phyloP scores from a whole-genome alignment of 2,113 vertebrate genomes.

The Toxotes chatareus region DNA sequence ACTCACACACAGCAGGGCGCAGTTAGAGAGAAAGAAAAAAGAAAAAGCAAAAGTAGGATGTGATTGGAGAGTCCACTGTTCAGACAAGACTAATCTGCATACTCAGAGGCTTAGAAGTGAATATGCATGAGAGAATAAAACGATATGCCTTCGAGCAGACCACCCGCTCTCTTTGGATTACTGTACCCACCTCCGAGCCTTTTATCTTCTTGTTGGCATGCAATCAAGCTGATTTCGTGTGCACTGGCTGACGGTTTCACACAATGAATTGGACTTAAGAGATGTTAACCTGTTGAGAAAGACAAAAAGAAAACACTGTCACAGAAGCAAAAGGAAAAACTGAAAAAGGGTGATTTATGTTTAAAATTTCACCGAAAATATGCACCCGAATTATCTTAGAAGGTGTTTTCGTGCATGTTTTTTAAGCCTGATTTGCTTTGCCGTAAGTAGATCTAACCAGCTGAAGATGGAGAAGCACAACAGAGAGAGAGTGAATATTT shows the following conservation, averaged over 20 bases:
- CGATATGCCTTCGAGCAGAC: slow-evolving; percentile 82
- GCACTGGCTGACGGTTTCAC: slow-evolving; percentile 62
- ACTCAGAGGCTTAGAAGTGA: slow-evolving; percentile 82
- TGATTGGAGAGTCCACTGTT: slow-evolving; percentile 78
- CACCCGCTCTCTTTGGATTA: slow-evolving; percentile 83
- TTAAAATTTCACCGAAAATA: slow-evolving; percentile 38
- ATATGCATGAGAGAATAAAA: slow-evolving; percentile 86
- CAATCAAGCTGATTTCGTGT: slow-evolving; percentile 79
- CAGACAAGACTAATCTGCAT: slow-evolving; percentile 84
- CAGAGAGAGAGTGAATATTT: slow-evolving; percentile 61
- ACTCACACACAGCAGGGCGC: slow-evolving; percentile 70
- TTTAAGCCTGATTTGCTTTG: slow-evolving; percentile 45
- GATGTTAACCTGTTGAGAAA: slow-evolving; percentile 76
- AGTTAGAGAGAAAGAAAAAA: slow-evolving; percentile 46
- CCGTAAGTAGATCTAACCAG: slow-evolving; percentile 42
- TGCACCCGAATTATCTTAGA: slow-evolving; percentile 29
- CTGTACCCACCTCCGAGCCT: slow-evolving; percentile 79
- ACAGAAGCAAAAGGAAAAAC: slow-evolving; percentile 26
- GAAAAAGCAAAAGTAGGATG: slow-evolving; percentile 66
- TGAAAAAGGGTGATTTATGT: slow-evolving; percentile 27
- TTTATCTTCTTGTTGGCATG: slow-evolving; percentile 79
- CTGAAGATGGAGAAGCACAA: slow-evolving; percentile 43
- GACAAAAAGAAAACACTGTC: slow-evolving; percentile 29
- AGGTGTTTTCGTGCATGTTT: slow-evolving; percentile 37
- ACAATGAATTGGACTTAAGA: slow-evolving; percentile 70